A percentile compares a stretch with the other conserved stretches of the same genome.
Evolutionary conservation across 2,113 vertebrate species (phyloP).

Genomic region (Ptyas mucosa): DNA sequence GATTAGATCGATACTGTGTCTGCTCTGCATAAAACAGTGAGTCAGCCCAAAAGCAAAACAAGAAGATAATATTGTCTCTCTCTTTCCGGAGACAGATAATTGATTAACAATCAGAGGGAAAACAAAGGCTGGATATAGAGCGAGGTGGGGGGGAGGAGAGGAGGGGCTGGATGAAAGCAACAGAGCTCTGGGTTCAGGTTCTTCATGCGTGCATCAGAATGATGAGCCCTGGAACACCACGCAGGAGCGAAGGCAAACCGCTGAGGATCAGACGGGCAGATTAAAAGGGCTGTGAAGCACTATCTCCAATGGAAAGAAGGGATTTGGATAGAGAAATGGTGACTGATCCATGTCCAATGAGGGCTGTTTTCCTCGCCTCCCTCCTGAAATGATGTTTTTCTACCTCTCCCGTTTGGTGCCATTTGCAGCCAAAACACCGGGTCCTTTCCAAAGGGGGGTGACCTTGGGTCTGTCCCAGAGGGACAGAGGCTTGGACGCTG

Average conservation of each 20-base stretch:
- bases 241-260: not conserved
- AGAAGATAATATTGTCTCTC: not conserved
- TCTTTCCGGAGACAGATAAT: not conserved
- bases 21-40: not conserved
- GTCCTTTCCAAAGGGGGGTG: not conserved
- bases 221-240: not conserved
- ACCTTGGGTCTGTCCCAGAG: not conserved
- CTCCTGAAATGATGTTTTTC: not conserved
- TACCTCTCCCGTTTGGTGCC: not conserved
- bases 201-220: not conserved
- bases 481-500: not conserved
- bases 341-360: not conserved
- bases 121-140: not conserved
- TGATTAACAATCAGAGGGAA: not conserved
- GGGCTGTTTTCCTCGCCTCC: not conserved
- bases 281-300: not conserved
- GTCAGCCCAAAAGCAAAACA: not conserved
- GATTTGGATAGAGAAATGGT: too few species aligned
- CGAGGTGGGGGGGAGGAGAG: not conserved
- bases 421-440: not conserved
- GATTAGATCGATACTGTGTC: not conserved
- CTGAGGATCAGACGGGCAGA: not conserved
- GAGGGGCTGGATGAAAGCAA: not conserved
- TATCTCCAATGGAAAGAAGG: not conserved
- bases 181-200: not conserved